Conservation (phyloP, 2,888 invertebrate species). For the Lordiphosa fenestrarum region DNA sequence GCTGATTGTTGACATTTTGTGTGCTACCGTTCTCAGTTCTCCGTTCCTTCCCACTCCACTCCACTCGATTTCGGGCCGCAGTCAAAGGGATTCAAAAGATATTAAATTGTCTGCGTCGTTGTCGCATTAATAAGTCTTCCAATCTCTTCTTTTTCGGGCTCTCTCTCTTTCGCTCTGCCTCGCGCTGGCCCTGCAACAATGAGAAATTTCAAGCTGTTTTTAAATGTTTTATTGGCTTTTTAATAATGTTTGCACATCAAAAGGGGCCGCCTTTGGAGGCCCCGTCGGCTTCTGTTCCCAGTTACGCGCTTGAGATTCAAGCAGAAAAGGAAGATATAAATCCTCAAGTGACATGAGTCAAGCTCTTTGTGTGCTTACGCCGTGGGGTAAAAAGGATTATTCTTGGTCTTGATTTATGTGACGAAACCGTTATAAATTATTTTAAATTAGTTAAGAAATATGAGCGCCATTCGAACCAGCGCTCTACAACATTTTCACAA, state of each 20-base stretch:
- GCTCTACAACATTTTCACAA: constrained; percentile 19
- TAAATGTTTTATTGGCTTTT: constrained; percentile 74
- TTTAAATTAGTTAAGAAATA: constrained; percentile 47
- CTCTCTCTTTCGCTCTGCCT: constrained; percentile 21
- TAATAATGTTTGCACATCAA: constrained; percentile 75
- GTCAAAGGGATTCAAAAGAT: constrained; percentile 63
- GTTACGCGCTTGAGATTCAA: constrained; percentile 63
- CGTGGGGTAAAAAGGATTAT: constrained; percentile 57
- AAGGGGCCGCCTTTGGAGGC: constrained; percentile 48
- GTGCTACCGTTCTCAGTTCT: constrained; percentile 53
- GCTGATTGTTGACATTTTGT: constrained; percentile 74
- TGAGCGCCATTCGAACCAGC: constrained; percentile 51
- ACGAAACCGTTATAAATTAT: constrained; percentile 51
- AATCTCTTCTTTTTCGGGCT: constrained; percentile 38
- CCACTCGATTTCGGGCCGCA: constrained; percentile 5
- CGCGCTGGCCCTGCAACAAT: constrained; percentile 59
- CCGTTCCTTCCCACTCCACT: constrained; percentile 3
- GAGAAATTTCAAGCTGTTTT: constrained; percentile 76
- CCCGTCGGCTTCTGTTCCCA: constrained; percentile 51
- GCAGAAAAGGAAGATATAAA: constrained; percentile 69
- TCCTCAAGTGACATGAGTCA: constrained; percentile 72
- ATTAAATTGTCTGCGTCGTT: constrained; percentile 67
- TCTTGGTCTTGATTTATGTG: constrained; percentile 59
- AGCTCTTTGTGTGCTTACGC: constrained; percentile 55
- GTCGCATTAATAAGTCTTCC: constrained; percentile 71